Evolutionary conservation across 2,113 vertebrate species (phyloP).

Genomic region (Bostrychus sinensis): DNA sequence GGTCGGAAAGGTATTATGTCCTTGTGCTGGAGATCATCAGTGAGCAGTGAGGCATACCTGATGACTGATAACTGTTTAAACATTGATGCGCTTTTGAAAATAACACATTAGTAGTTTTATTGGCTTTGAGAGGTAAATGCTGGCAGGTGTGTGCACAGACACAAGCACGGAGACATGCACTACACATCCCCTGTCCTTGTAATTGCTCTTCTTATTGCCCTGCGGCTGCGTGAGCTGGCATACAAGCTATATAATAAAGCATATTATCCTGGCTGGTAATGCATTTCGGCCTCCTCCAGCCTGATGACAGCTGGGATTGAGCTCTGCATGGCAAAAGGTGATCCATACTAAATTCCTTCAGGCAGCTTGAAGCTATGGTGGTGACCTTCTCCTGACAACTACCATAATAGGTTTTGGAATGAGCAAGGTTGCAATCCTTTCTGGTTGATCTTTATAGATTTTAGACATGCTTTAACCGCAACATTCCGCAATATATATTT

Average conservation of each 20-base stretch:
- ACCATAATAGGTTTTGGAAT: slow-evolving; percentile 74
- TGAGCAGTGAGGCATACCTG: slow-evolving; percentile 60
- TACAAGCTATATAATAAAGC: slow-evolving; percentile 75
- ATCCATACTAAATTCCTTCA: slow-evolving; percentile 73
- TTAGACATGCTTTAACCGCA: slow-evolving; percentile 11
- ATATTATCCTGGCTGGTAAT: slow-evolving; percentile 78
- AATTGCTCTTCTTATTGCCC: slow-evolving; percentile 80
- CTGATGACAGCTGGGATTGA: slow-evolving; percentile 78
- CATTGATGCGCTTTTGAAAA: slow-evolving; percentile 76
- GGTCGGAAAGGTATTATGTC: slow-evolving; percentile 42
- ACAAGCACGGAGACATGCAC: slow-evolving; percentile 28
- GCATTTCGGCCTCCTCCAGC: slow-evolving; percentile 76
- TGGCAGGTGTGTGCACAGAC: slow-evolving; percentile 59
- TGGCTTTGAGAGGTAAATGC: slow-evolving; percentile 68
- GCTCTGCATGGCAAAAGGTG: slow-evolving; percentile 63
- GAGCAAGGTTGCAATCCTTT: slow-evolving; percentile 49
- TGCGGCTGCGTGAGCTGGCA: slow-evolving; percentile 68
- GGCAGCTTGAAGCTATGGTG: slow-evolving; percentile 60
- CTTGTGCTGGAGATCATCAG: slow-evolving; percentile 60
- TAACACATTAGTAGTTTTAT: slow-evolving; percentile 65
- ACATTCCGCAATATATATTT: slow-evolving; percentile 7
- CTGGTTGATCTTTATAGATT: slow-evolving; percentile 46
- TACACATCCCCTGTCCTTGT: slow-evolving; percentile 64
- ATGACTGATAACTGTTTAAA: slow-evolving; percentile 74
- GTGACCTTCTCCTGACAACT: slow-evolving; percentile 76